A percentile compares a stretch with the other conserved stretches of the same genome.
These are phyloP conservation scores for Psittacula cyanocephala DNA, from an alignment of 2,113 vertebrate genomes.

Conservation along the genomic window DNA sequence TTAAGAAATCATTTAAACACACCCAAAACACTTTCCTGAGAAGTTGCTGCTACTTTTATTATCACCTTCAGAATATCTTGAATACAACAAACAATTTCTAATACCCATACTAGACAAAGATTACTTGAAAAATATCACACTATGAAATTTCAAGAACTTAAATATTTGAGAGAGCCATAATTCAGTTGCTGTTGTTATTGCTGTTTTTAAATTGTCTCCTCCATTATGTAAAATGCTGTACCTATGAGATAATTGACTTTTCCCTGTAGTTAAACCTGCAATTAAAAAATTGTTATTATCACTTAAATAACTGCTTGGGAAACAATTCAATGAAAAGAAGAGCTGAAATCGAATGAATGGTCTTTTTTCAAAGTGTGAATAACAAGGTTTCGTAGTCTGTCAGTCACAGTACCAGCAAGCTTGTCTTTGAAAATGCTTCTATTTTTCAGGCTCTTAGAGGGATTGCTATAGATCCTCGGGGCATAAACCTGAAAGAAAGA, in stretches of 20 bases:
- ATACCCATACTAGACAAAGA: neutral
- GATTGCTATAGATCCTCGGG: slow-evolving; percentile 69
- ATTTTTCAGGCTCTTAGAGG: slow-evolving; percentile 74
- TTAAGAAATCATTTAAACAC: neutral
- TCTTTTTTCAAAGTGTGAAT: slow-evolving; percentile 58
- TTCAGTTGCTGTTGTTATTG: neutral
- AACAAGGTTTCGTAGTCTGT: slow-evolving; percentile 65
- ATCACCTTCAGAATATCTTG: neutral
- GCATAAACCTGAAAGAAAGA: slow-evolving; percentile 71
- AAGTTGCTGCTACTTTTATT: neutral
- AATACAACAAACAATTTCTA: neutral
- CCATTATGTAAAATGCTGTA: neutral
- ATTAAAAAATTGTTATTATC: slow-evolving; percentile 45
- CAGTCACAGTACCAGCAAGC: slow-evolving; percentile 55
- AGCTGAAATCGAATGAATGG: slow-evolving; percentile 45
- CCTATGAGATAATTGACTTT: slow-evolving; percentile 35
- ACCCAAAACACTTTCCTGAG: neutral
- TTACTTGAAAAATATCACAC: neutral
- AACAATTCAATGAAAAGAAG: slow-evolving; percentile 53
- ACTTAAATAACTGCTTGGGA: slow-evolving; percentile 28
- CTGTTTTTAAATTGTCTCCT: neutral
- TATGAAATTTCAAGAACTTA: neutral
- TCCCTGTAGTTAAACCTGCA: slow-evolving; percentile 36
- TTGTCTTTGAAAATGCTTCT: slow-evolving; percentile 68
- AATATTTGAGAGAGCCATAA: neutral